phyloP scores from a whole-genome alignment of 2,888 invertebrate species.

The Marronus borbonicus region DNA sequence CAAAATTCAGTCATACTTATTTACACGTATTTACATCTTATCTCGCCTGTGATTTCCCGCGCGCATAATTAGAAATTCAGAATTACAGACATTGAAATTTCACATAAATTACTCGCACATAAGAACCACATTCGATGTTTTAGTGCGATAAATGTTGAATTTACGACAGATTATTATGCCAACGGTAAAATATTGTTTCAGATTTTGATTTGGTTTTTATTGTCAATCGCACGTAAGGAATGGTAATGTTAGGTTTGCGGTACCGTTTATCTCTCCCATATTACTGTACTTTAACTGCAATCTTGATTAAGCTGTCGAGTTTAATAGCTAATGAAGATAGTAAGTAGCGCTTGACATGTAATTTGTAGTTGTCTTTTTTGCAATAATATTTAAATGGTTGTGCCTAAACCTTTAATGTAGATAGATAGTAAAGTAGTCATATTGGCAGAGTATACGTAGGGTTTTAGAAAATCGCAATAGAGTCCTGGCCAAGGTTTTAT shows the following conservation, averaged over 20 bases:
- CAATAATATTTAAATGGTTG: not conserved
- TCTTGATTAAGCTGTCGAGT: not conserved
- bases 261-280: not conserved
- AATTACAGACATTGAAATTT: too few relatives aligned
- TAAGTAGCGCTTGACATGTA: not conserved
- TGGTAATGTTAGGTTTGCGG: not conserved
- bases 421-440: too few relatives aligned
- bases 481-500: too few relatives aligned
- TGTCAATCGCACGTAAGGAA: not conserved
- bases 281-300: conserved; percentile 15
- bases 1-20: too few relatives aligned
- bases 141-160: too few relatives aligned
- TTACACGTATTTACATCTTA: too few relatives aligned
- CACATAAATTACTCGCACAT: too few relatives aligned
- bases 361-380: not conserved
- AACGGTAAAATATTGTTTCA: conserved; percentile 8
- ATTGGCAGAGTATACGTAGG: too few relatives aligned
- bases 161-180: not conserved
- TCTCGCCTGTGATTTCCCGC: too few relatives aligned
- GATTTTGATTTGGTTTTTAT: not conserved
- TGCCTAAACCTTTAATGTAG: not conserved
- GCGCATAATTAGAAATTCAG: too few relatives aligned
- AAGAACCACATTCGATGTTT: too few relatives aligned
- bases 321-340: not conserved
- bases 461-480: too few relatives aligned